Evolutionary conservation across 2,888 invertebrate species (phyloP), one percentile per base, ranked within the genome.

Genomic region (Sinodicranocentrus sp.): DNA sequence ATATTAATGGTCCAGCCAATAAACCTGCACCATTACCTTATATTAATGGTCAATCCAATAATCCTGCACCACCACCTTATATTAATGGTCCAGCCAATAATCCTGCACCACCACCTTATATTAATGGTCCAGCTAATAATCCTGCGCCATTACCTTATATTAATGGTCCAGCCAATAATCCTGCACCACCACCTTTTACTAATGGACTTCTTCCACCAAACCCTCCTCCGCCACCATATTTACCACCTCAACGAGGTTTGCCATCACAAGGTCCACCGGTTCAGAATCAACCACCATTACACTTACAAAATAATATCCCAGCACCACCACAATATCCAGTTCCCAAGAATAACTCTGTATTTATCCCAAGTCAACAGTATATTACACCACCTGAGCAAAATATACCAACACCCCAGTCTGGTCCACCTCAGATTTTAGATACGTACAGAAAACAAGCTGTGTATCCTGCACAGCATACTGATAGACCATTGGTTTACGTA

Each of bases 181-280:
- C 73, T 1, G 15, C 61, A 52, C 17, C 52, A 33, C 33, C n/a
- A 17, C 52, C 52, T 6, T 17, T 52, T 6, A 52, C 59, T 17
- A 75, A 63, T 43, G 63, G 63, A 52, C 73, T 75, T 43, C 43
- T 23, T 61, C 73, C 73, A 44, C 61, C 61, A 25, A 57, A 54
- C 19, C 28, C 39, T n/a, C 63, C 63, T 1, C 25, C n/a, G 1
- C 71, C 48, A 10, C 25, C 19, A 13, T 25, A 61, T 13, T 23
- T 13, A 65, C 28, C 48, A 23, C 52, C 65, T 19, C 33, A 23
- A 25, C 1, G 13, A 17, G n/a, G 25, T 44, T 15, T 8, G 10
- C 17, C 44, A 17, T 63, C 75, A 5, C 75, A 61, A 43, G 26
- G n/a, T 3, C 44, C 17, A 33, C 71, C 2, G 28, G n/a, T n/a